Evolutionary conservation across 1,140 invertebrate genomes (phyloP), one percentile per base, ranked within the genome.

Genomic region (Drosophila willistoni): DNA sequence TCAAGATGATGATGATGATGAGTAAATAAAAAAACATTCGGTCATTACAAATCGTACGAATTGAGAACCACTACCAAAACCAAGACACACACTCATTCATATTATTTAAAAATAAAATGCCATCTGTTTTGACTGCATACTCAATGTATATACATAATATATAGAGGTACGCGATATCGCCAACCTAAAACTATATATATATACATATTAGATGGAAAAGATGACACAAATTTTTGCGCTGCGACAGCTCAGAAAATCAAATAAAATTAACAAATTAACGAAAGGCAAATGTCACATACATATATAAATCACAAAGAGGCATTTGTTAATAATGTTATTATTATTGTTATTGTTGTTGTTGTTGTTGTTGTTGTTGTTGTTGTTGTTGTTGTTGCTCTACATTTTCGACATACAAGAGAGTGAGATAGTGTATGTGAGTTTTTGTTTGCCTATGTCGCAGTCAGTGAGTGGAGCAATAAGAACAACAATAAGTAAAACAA

Each of bases 221-320:
- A 79, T 84, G 76, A 66, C 73, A 77, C 73, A 73, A 39, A 68
- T 77, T 77, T 29, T 60, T 57, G n/a, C 57, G 56, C 19, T 55
- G 74, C 25, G 63, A 68, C 47, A 33, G 68, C 70, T 61, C 44
- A 12, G 19, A 51, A 84, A 44, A 75, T 76, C 76, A 74, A 36
- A 36, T 12, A 36, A 79, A 75, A 75, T 82, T 59, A 82, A 73
- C 63, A 74, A 63, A 39, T 39, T 39, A 39, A 36, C 39, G 44
- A 51, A 51, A 34, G 22, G 3, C 36, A 56, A 64, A 82, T 71
- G 74, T 82, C 54, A 64, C 61, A 70, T 82, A 25, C 3, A 82
- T 82, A 82, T 79, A 29, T 29, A 82, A 82, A 82, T 82, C 70
- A 78, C 59, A 67, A 73, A 77, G 65, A 47, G 60, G 39, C 79